Evolutionary conservation across 1,140 invertebrate genomes (phyloP), one percentile per base, ranked within the genome.

Genomic region (Sycobia sp.): DNA sequence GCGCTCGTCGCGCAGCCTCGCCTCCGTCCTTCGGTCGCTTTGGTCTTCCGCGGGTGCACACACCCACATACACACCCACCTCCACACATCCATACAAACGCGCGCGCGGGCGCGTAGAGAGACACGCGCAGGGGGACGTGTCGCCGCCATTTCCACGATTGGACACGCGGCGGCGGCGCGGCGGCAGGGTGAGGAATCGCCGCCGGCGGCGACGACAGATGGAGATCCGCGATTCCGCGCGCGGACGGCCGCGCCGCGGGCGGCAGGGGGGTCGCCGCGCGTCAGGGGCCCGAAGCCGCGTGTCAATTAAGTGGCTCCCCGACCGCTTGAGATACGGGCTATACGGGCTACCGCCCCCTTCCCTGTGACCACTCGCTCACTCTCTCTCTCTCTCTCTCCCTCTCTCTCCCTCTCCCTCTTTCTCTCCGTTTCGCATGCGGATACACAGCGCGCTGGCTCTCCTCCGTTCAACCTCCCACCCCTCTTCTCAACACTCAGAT

Each of bases 221-320:
- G 76, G 71, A 78, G 74, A 76, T 75, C 61, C 72, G 71, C 68
- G 77, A 80, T 78, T 72, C 68, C 66, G 29, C 67, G 65, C 65
- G 70, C 67, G 65, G 56, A 57, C 62, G 32, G 3, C 32, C 18
- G 32, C 47, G 43, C 20, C 22, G 18, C 18, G 20, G 49, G 46
- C 51, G 46, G 65, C 64, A 65, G 77, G 77, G 79, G 73, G 79
- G 78, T 79, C 79, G 78, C 74, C 67, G 73, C 76, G 76, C 78
- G 77, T 81, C 79, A 80, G 73, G 71, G 77, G 77, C 49, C 72
- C 71, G 73, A n/a, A n/a, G 78, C 74, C 76, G 77, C 76, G 78
- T 80, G 79, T 81, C 78, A 80, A 81, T 81, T 81, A 81, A 81
- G 78, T 76, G 75, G 72, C 79, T 78, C n/a, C n/a, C n/a, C 69